Conservation (phyloP, 1,140 invertebrate genomes). For the Hyles vespertilio region DNA sequence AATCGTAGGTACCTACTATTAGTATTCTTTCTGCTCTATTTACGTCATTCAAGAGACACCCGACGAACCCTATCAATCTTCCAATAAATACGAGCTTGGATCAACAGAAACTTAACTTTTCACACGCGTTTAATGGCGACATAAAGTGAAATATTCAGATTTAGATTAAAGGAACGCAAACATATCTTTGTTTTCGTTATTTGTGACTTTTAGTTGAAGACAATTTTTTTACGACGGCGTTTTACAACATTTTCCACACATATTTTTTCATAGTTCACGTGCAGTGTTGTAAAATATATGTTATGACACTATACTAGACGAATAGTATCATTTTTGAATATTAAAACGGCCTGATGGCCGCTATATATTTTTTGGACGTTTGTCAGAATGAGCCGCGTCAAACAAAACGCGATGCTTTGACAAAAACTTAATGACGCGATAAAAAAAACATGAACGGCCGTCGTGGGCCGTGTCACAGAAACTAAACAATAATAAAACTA, state of each 20-base stretch:
- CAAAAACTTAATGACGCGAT: slow-evolving; percentile 50
- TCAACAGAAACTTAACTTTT: slow-evolving; percentile 17
- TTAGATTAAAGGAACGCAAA: slow-evolving; percentile 21
- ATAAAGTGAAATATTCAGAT: slow-evolving; percentile 15
- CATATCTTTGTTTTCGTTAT: slow-evolving; percentile 42
- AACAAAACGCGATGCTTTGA: slow-evolving; percentile 11
- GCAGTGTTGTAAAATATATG: slow-evolving; percentile 37
- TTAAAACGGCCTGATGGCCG: slow-evolving; percentile 32
- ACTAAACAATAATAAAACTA: slow-evolving; percentile 43
- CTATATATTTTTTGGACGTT: slow-evolving; percentile 18
- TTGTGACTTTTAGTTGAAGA: slow-evolving; percentile 58
- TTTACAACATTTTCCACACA: slow-evolving; percentile 62
- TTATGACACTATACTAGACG: slow-evolving; percentile 63
- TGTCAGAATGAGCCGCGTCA: slow-evolving; percentile 16
- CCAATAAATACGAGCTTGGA: slow-evolving; percentile 60
- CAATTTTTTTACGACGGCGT: slow-evolving; percentile 53
- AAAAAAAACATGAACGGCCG: slow-evolving; percentile 43
- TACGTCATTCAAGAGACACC: slow-evolving; percentile 59
- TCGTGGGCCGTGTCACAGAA: slow-evolving; percentile 60
- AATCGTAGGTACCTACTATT: too few species aligned
- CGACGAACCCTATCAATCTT: slow-evolving; percentile 67
- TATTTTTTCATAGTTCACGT: slow-evolving; percentile 35
- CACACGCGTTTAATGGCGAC: slow-evolving; percentile 11
- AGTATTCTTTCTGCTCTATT: slow-evolving; percentile 9
- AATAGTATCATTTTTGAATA: slow-evolving; percentile 65